Percentiles rank a stretch among this genome's conserved stretches.
Conservation (phyloP, 1,140 invertebrate species). For the Anoplophora glabripennis region DNA sequence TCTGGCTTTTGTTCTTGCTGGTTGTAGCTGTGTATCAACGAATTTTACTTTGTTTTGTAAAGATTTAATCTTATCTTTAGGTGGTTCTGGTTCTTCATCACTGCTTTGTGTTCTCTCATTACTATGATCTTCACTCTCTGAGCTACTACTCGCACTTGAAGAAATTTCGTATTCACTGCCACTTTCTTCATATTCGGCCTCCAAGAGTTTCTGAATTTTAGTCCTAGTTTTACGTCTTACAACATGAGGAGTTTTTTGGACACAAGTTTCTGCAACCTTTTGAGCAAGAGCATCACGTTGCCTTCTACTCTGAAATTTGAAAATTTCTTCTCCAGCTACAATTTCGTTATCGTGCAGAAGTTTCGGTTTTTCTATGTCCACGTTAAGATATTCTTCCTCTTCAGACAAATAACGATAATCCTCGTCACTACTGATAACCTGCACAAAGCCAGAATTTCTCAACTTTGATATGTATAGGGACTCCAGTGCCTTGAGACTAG, state of each 20-base stretch:
- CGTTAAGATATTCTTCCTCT: constrained; percentile 3
- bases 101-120: background rate
- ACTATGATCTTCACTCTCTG: constrained; percentile 8
- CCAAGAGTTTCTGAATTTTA: constrained; percentile 15
- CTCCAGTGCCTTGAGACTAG: constrained; percentile 30
- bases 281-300: constrained; percentile 21
- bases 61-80: constrained; percentile 8
- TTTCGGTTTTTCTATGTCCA: constrained; percentile 23
- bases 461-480: constrained; percentile 18
- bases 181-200: constrained; percentile 29
- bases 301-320: constrained; percentile 34
- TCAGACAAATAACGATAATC: constrained; percentile 1
- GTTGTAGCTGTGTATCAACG: constrained; percentile 9
- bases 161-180: constrained; percentile 32
- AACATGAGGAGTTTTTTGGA: constrained; percentile 30
- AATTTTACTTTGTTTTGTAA: constrained; percentile 4
- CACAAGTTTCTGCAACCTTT: constrained; percentile 21
- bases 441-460: constrained; percentile 16
- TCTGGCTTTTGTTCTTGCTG: constrained; percentile 16
- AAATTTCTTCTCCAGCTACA: constrained; percentile 33
- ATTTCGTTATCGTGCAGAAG: constrained; percentile 33
- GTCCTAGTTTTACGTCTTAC: constrained; percentile 28
- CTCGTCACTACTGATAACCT: constrained; percentile 12
- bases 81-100: background rate
- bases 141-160: constrained; percentile 14